These are phyloP conservation scores for Drosophila cardini DNA, from an alignment of 1,140 invertebrate genomes.

Conservation along the genomic window DNA sequence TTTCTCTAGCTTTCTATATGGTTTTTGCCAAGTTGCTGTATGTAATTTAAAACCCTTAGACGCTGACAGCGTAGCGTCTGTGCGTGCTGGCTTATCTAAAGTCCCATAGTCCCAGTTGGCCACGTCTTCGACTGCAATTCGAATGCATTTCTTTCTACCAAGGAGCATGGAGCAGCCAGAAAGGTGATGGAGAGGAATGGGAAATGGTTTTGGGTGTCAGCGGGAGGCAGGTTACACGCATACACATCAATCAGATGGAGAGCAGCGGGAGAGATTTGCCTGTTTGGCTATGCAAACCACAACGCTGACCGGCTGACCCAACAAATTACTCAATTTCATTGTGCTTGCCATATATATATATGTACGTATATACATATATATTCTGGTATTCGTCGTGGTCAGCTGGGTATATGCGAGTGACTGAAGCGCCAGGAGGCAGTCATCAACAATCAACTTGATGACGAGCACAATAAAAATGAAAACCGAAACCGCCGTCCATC, in stretches of 20 bases:
- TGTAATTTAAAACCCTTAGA: conserved; percentile 72
- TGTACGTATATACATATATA: conserved; percentile 6
- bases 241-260: conserved; percentile 12
- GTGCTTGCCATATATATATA: conserved; percentile 63
- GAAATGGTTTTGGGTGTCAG: neutral
- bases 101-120: conserved; percentile 47
- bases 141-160: conserved; percentile 61
- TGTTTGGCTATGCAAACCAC: conserved; percentile 81
- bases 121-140: conserved; percentile 63
- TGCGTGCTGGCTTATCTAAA: conserved; percentile 71
- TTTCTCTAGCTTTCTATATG: conserved; percentile 21
- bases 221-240: conserved; percentile 11
- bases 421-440: conserved; percentile 58
- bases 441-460: conserved; percentile 82
- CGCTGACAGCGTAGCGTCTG: conserved; percentile 72
- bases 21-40: conserved; percentile 41
- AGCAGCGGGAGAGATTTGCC: conserved; percentile 44
- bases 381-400: conserved; percentile 38
- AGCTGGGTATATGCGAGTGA: conserved; percentile 36
- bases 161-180: neutral
- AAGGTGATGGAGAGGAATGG: neutral
- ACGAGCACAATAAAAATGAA: conserved; percentile 83
- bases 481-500: conserved; percentile 65
- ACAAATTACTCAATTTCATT: conserved; percentile 83
- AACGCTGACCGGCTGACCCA: conserved; percentile 79